Base-by-base conservation (phyloP, 1,140 invertebrate species). In the Brachionus rotundiformis region DNA sequence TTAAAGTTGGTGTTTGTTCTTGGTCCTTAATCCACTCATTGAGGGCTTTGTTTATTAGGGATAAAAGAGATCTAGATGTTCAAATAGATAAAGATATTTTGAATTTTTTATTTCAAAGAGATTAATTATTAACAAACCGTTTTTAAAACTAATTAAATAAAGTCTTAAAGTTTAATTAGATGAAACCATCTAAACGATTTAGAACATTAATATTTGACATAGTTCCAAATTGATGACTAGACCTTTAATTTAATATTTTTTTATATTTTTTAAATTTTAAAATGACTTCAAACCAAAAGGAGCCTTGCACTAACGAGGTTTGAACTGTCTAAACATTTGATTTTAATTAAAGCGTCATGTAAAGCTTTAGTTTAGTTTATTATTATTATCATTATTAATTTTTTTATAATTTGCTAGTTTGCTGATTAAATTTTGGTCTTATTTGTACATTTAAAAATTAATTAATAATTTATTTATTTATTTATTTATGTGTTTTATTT, bases 401-500 rank as follows among this genome's bases (percentile, higher is more conserved):
- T 54, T 54, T 23, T 16, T 49, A 23, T 54, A 19, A 54, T 54
- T 54, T 54, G 47, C 47, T 13, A 63, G 63, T 68, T 68, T 68
- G 81, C 81, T 54, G 68, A 83, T 85, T 83, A 61, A 76, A 81
- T 31, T 80, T 25, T 47, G n/a, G n/a, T n/a, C n/a, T n/a, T n/a
- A n/a, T n/a, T n/a, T n/a, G n/a, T n/a, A n/a, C n/a, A n/a, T n/a
- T n/a, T n/a, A n/a, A n/a, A n/a, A n/a, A n/a, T n/a, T n/a, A n/a
- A n/a, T n/a, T n/a, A n/a, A n/a, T n/a, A n/a, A n/a, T n/a, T n/a
- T n/a, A n/a, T n/a, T n/a, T n/a, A n/a, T n/a, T n/a, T n/a, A n/a
- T n/a, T n/a, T n/a, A n/a, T n/a, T n/a, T n/a, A 29, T 82, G 59
- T 77, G 84, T 83, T 79, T 85, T 76, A 65, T 82, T 25, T 71